Evolutionary conservation across 2,797 vertebrate species (phyloP).

Genomic region (Syngnathus rostellatus): DNA sequence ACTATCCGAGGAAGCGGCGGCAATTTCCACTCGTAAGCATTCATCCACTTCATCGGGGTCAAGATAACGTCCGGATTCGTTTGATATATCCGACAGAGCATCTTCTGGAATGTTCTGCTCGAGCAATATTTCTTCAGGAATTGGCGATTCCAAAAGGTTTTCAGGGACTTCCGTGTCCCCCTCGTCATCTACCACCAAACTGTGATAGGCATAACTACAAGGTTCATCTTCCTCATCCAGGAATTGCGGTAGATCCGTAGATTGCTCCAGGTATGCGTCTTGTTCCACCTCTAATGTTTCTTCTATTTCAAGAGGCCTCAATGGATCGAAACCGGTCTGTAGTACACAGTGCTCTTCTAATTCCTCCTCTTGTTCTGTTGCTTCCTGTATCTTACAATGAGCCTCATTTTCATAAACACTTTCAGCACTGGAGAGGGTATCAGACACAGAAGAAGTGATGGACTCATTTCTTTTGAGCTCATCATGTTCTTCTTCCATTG

Average conservation of each 20-base stretch:
- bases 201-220: background rate
- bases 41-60: conserved; percentile 62
- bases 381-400: conserved; percentile 46
- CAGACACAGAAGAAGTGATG: conserved; percentile 62
- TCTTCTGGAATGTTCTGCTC: conserved; percentile 65
- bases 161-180: conserved; percentile 6
- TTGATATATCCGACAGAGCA: conserved; percentile 64
- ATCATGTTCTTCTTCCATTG: conserved; percentile 45
- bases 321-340: conserved; percentile 1
- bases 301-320: background rate
- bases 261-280: conserved; percentile 9
- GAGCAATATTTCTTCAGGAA: conserved; percentile 50
- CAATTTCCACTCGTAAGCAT: conserved; percentile 64
- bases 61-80: conserved; percentile 60
- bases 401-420: conserved; percentile 67
- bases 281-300: background rate
- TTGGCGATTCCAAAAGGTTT: conserved; percentile 34
- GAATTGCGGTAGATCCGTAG: conserved; percentile 7
- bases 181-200: background rate
- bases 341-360: conserved; percentile 1
- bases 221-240: conserved; percentile 6
- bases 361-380: conserved; percentile 12
- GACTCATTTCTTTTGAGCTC: conserved; percentile 70
- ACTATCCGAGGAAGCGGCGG: conserved; percentile 63
- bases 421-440: conserved; percentile 67